These are phyloP conservation scores for Muscidifurax raptorellus DNA, from an alignment of 1,140 invertebrate species.

Conservation along the genomic window DNA sequence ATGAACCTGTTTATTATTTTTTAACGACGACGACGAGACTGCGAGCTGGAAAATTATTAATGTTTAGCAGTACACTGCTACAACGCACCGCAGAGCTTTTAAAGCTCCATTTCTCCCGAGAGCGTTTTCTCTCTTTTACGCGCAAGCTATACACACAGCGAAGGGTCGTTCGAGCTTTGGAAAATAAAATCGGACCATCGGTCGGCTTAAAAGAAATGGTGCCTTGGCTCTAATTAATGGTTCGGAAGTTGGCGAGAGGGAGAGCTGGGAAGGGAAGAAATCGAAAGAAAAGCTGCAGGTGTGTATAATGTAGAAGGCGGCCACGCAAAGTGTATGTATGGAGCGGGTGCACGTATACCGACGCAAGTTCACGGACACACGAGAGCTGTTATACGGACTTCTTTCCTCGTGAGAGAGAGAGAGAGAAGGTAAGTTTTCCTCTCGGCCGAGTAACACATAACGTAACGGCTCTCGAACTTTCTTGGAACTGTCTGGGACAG, in stretches of 20 bases:
- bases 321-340: background rate
- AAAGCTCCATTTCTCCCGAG: background rate
- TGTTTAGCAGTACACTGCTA: background rate
- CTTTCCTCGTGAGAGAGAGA: background rate
- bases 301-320: conserved; percentile 17
- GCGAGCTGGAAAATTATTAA: background rate
- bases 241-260: conserved; percentile 59
- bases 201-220: conserved; percentile 32
- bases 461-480: conserved; percentile 60
- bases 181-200: conserved; percentile 15
- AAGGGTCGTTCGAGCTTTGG: background rate
- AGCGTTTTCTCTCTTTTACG: background rate
- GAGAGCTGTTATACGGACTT: background rate
- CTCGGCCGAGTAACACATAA: conserved; percentile 57
- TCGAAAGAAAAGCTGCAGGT: conserved; percentile 26
- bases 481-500: conserved; percentile 51
- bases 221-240: conserved; percentile 70
- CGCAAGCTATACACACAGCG: background rate
- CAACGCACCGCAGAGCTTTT: background rate
- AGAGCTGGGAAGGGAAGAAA: background rate
- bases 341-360: background rate
- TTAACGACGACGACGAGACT: background rate
- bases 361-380: background rate
- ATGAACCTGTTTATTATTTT: conserved; percentile 36
- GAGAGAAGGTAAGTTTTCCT: conserved; percentile 46